A percentile compares a stretch with the other conserved stretches of the same genome.
phyloP scores from a whole-genome alignment of 2,888 invertebrate genomes.

The Dasypolia templi region DNA sequence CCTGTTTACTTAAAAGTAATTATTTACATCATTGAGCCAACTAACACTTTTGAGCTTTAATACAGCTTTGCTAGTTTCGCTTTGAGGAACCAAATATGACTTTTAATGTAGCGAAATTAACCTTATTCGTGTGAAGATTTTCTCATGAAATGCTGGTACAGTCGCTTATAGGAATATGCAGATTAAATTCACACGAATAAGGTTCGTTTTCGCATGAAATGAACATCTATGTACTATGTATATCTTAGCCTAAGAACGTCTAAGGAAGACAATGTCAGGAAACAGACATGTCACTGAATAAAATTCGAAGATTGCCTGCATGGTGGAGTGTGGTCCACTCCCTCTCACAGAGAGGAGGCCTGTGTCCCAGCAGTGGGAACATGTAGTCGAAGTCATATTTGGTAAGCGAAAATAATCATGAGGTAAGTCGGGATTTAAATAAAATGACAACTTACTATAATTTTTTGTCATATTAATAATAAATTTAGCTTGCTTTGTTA shows the following conservation, averaged over 20 bases:
- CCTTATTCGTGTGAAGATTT: not conserved
- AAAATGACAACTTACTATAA: constrained; percentile 4
- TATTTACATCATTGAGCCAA: constrained; percentile 53
- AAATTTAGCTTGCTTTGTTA: constrained; percentile 32
- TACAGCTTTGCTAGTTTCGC: constrained; percentile 4
- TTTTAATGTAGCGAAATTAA: not conserved
- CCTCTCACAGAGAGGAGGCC: not conserved
- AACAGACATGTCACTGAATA: not conserved
- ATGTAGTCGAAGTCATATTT: constrained; percentile 2
- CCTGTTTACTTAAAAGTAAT: constrained; percentile 23
- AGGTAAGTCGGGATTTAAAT: constrained; percentile 27
- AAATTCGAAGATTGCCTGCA: not conserved
- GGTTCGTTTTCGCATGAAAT: constrained; percentile 4
- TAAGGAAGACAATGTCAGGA: not conserved
- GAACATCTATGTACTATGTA: too few relatives aligned
- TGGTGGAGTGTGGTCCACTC: not conserved
- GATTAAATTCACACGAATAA: not conserved
- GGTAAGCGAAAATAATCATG: constrained; percentile 9
- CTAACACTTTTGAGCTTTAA: constrained; percentile 46
- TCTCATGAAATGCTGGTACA: not conserved
- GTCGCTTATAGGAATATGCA: not conserved
- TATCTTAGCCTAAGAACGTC: not conserved
- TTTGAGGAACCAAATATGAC: constrained; percentile 18
- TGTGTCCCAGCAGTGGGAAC: not conserved
- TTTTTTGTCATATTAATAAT: constrained; percentile 12